A percentile compares a stretch with the other conserved stretches of the same genome.
Conservation (phyloP, 2,888 invertebrate genomes). For the Temnothorax rugatulus region DNA sequence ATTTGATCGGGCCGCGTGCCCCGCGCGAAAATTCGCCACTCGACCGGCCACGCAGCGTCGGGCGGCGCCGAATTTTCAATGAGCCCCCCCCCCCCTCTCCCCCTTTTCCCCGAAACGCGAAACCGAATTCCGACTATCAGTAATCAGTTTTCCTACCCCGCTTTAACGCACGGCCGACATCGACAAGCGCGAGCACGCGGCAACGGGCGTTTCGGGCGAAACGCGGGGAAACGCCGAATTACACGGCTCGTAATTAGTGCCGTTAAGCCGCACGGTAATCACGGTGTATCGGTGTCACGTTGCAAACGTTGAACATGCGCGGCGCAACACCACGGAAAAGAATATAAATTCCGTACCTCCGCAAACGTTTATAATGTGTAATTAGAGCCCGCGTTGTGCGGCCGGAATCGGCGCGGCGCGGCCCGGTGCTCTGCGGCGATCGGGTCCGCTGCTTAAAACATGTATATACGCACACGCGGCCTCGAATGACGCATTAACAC, state of each 20-base stretch:
- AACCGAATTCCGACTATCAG: conserved; percentile 58
- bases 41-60: not conserved
- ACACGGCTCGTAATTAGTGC: conserved; percentile 68
- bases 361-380: conserved; percentile 32
- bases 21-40: conserved; percentile 42
- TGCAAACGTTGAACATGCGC: conserved; percentile 22
- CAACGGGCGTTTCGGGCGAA: too few relatives aligned
- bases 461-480: not conserved
- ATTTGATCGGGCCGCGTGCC: conserved; percentile 30
- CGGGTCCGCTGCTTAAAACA: conserved; percentile 14
- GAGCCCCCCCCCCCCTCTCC: not conserved
- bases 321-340: conserved; percentile 36
- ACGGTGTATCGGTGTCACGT: conserved; percentile 56
- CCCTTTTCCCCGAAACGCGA: not conserved
- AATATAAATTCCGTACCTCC: conserved; percentile 53
- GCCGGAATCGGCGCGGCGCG: not conserved
- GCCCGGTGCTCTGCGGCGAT: not conserved
- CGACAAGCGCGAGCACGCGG: too few relatives aligned
- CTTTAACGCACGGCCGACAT: conserved; percentile 59
- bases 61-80: conserved; percentile 42
- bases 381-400: conserved; percentile 35
- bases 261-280: conserved; percentile 67
- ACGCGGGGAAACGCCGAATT: conserved; percentile 63
- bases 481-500: conserved; percentile 23
- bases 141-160: conserved; percentile 66